A percentile compares a stretch with the other conserved stretches of the same genome.
These are phyloP conservation scores for Tryphoninae sp. DNA, from an alignment of 2,888 invertebrate species.

Conservation along the genomic window DNA sequence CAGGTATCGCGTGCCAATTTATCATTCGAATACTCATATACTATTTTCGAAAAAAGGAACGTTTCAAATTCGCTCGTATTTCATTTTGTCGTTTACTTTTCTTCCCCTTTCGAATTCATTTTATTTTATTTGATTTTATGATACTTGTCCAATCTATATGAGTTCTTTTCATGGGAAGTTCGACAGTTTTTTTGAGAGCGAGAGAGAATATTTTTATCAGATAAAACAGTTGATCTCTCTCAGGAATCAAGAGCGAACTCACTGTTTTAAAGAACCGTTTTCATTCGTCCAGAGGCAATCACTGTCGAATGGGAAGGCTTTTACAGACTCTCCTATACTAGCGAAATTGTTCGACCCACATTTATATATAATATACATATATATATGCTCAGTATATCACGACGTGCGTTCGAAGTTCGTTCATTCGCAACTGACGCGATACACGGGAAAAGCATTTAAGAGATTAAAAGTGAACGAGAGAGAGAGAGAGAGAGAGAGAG, in stretches of 20 bases:
- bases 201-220: not conserved
- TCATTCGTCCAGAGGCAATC: not conserved
- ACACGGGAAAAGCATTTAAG: constrained; percentile 74
- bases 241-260: not conserved
- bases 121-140: not conserved
- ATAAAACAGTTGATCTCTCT: not conserved
- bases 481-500: constrained; percentile 42
- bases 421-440: constrained; percentile 70
- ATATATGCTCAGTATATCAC: constrained; percentile 41
- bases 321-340: not conserved
- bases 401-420: constrained; percentile 65
- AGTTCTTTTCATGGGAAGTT: not conserved
- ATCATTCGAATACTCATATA: too few species aligned
- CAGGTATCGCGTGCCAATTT: too few species aligned
- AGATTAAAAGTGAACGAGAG: constrained; percentile 69
- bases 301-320: constrained; percentile 7
- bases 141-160: not conserved
- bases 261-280: constrained; percentile 4
- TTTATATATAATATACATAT: not conserved
- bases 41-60: too few species aligned
- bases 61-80: too few species aligned
- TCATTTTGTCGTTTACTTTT: too few species aligned
- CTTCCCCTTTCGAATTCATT: too few species aligned
- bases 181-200: not conserved
- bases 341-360: not conserved